Evolutionary conservation across 2,888 invertebrate species (phyloP), one percentile per base, ranked within the genome.

Genomic region (Drosophila merina): DNA sequence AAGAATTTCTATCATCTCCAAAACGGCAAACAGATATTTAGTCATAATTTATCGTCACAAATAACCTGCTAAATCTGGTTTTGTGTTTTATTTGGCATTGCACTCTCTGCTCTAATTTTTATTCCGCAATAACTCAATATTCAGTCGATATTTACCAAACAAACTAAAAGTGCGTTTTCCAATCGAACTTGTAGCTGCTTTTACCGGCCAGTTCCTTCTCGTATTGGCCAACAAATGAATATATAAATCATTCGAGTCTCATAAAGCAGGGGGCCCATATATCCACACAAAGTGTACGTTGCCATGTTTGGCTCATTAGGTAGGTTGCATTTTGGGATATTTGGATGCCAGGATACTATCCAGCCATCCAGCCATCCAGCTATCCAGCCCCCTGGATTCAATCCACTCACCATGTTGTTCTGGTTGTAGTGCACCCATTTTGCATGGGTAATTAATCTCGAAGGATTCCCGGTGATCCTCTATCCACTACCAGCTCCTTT

Each of bases 361-460:
- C 28, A 28, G 28, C 28, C 5, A 28, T 2, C 28, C 6, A n/a
- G n/a, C n/a, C n/a, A n/a, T n/a, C n/a, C n/a, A 28, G 36, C 33
- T 20, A 12, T 10, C 30, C 44, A 10, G 9, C 1, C 44, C 47
- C 38, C 28, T 5, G 26, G n/a, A 42, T 42, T 40, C 60, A 62
- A 62, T 62, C 47, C 52, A 42, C 48, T 14, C 20, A n/a, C 14
- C 44, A 4, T 20, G 25, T 9, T 20, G 25, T 9, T 26, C 45
- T 57, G 42, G 47, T 38, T 40, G 25, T 36, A 28, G 50, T 42
- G 67, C 49, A 50, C 40, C 62, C 74, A 74, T 82, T 67, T 83
- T 86, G 88, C 81, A 82, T 83, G 88, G 88, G 60, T 74, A 83
- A 88, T 82, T 82, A 82, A 88, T 88, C 76, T 76, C 63, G 42